Evolutionary conservation across 2,888 invertebrate genomes (phyloP).

Genomic region (Orchesellides sinensis): DNA sequence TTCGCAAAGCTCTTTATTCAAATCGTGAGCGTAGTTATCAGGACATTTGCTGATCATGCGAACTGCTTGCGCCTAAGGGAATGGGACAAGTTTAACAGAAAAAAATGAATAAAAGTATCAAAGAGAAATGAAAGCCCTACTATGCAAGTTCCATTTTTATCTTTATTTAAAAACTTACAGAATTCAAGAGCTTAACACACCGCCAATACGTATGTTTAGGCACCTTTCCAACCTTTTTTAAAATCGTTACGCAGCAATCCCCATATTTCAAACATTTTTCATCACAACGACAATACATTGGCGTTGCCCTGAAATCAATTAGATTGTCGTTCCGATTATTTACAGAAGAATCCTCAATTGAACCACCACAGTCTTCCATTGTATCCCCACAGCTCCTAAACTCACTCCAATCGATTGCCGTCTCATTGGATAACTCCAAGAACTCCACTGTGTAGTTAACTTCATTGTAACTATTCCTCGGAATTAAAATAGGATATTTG

Average conservation of each 20-base stretch:
- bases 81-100: neutral
- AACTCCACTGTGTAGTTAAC: slow-evolving; percentile 9
- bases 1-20: slow-evolving; percentile 35
- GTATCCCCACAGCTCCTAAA: slow-evolving; percentile 42
- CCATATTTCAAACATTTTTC: slow-evolving; percentile 61
- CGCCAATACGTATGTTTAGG: slow-evolving; percentile 57
- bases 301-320: slow-evolving; percentile 28
- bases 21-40: slow-evolving; percentile 3
- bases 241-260: slow-evolving; percentile 66
- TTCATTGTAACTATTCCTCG: slow-evolving; percentile 13
- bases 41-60: slow-evolving; percentile 70
- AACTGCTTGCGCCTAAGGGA: slow-evolving; percentile 60
- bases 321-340: neutral
- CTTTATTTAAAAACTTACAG: slow-evolving; percentile 25
- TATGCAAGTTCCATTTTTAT: too few species aligned
- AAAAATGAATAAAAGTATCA: neutral
- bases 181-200: slow-evolving; percentile 56
- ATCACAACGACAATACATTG: slow-evolving; percentile 68
- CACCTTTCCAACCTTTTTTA: slow-evolving; percentile 4
- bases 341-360: neutral
- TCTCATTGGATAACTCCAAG: slow-evolving; percentile 20
- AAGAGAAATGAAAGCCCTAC: neutral
- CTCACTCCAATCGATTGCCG: slow-evolving; percentile 21
- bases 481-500: slow-evolving; percentile 60
- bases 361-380: slow-evolving; percentile 26